These are phyloP conservation scores for Narcine bancroftii DNA, from an alignment of 2,113 vertebrate species.

Conservation along the genomic window DNA sequence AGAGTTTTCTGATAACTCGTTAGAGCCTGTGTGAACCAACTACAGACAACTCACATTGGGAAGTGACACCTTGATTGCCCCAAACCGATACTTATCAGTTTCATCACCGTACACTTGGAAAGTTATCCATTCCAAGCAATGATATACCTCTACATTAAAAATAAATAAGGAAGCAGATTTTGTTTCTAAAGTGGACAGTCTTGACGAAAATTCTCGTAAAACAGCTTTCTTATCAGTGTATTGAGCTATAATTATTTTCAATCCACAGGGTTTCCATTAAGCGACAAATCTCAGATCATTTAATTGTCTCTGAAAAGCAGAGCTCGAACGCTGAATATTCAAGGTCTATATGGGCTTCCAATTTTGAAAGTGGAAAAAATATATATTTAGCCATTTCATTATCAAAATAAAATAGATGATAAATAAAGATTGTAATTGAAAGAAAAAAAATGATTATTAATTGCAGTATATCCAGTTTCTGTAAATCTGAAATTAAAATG, in stretches of 20 bases:
- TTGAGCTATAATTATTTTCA: neutral
- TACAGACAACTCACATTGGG: neutral
- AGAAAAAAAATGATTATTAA: slow-evolving; percentile 1
- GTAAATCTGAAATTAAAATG: neutral
- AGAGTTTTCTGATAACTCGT: neutral
- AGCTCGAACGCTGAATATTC: no score
- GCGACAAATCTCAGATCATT: neutral
- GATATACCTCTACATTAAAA: neutral
- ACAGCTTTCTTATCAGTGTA: neutral
- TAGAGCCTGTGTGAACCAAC: neutral
- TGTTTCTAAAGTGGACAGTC: neutral
- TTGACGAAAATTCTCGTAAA: neutral
- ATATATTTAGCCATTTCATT: neutral
- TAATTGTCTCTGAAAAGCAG: neutral
- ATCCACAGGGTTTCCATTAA: neutral
- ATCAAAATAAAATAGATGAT: neutral
- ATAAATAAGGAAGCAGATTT: neutral
- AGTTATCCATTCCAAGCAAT: neutral
- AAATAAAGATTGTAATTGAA: neutral
- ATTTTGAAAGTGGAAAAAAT: neutral
- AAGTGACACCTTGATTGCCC: neutral
- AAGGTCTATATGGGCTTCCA: neutral
- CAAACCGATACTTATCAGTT: neutral
- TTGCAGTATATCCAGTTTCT: neutral
- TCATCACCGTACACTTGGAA: neutral